These are phyloP conservation scores for Lepus townsendii DNA, from an alignment of 2,797 vertebrate genomes.

Conservation along the genomic window DNA sequence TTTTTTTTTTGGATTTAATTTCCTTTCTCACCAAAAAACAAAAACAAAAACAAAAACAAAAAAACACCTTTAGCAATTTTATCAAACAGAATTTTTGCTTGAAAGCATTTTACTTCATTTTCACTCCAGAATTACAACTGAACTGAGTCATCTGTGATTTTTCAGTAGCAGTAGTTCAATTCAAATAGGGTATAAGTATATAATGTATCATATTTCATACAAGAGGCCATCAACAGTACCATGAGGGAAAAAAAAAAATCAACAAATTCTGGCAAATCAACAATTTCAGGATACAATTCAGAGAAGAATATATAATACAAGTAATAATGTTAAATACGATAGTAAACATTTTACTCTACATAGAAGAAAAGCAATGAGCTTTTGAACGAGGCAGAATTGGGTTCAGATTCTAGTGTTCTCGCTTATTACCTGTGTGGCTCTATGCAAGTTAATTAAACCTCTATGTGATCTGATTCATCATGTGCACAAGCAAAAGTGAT, in stretches of 20 bases:
- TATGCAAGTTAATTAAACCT: neutral
- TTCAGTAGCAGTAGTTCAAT: neutral
- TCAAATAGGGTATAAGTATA: neutral
- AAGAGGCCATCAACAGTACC: neutral
- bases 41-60: too few species aligned
- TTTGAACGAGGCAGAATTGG: neutral
- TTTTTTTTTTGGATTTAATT: conserved; percentile 44
- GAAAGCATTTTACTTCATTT: neutral
- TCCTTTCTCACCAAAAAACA: neutral
- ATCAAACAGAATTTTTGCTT: conserved; percentile 44
- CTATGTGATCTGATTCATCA: neutral
- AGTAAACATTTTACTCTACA: neutral
- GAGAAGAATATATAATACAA: neutral
- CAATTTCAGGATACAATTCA: conserved; percentile 13
- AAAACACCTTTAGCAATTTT: neutral
- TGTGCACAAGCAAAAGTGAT: neutral
- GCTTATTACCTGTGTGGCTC: neutral
- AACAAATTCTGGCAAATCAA: neutral
- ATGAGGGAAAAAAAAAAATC: conserved; percentile 13
- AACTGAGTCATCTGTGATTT: neutral
- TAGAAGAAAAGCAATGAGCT: neutral
- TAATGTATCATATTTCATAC: neutral
- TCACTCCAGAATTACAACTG: neutral
- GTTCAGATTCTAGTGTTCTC: conserved; percentile 21
- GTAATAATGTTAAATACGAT: neutral